These are phyloP conservation scores for Micrasema minimum DNA, from an alignment of 1,140 invertebrate species.

Conservation along the genomic window DNA sequence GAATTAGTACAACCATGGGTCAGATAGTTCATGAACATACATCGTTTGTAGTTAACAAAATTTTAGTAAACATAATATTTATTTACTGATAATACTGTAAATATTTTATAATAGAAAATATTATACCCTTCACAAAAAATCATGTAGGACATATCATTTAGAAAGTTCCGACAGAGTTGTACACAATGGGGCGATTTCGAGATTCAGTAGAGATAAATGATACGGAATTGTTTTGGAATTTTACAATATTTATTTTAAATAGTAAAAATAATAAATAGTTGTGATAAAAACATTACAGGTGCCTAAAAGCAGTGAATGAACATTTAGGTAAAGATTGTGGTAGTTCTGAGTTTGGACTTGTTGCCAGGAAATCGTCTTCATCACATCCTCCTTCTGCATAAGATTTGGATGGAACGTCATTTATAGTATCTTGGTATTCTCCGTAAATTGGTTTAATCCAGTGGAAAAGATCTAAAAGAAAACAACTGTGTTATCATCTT, in stretches of 20 bases:
- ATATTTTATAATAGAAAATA: too few species aligned
- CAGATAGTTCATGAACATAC: too few species aligned
- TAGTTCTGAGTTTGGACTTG: slow-evolving; percentile 40
- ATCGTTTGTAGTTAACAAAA: too few species aligned
- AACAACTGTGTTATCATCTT: neutral
- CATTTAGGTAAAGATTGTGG: slow-evolving; percentile 40
- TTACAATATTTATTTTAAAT: slow-evolving; percentile 13
- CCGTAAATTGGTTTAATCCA: slow-evolving; percentile 51
- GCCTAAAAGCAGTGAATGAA: slow-evolving; percentile 43
- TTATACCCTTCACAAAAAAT: too few species aligned
- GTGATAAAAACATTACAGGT: slow-evolving; percentile 16
- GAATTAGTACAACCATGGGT: too few species aligned
- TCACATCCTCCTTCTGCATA: slow-evolving; percentile 44
- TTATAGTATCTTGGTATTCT: slow-evolving; percentile 48
- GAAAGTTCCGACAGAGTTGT: too few species aligned
- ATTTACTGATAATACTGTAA: too few species aligned
- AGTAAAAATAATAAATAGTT: slow-evolving; percentile 26
- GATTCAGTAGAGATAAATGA: slow-evolving; percentile 3
- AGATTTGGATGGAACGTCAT: slow-evolving; percentile 18
- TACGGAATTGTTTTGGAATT: neutral
- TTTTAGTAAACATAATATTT: too few species aligned
- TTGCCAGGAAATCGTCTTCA: slow-evolving; percentile 52
- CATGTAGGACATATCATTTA: too few species aligned
- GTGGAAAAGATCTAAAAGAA: slow-evolving; percentile 42
- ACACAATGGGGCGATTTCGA: too few species aligned